Conservation (phyloP, 2,888 invertebrate species). For the Cephus pygmeus region DNA sequence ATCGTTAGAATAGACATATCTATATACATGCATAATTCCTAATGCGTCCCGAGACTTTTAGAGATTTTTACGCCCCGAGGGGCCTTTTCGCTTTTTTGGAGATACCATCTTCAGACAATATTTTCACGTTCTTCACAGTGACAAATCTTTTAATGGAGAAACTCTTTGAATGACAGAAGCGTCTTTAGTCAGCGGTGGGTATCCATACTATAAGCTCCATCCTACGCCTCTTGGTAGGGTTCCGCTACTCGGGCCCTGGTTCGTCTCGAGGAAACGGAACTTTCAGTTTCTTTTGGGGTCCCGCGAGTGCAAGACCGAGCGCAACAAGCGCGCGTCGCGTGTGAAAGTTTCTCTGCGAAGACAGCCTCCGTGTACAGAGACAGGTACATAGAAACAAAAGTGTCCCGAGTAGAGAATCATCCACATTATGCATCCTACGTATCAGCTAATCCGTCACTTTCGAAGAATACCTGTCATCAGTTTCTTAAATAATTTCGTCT, state of each 20-base stretch:
- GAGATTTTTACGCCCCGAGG: not conserved
- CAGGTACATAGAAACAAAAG: slow-evolving; percentile 1
- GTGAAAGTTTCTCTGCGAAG: slow-evolving; percentile 42
- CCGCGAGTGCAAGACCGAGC: slow-evolving; percentile 53
- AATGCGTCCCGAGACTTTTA: not conserved
- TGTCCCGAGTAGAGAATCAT: not conserved
- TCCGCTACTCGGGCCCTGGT: slow-evolving; percentile 15
- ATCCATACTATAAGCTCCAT: not conserved
- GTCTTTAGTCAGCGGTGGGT: not conserved
- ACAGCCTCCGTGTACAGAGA: slow-evolving; percentile 2
- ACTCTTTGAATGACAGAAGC: not conserved
- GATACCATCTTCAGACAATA: not conserved
- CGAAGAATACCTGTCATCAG: not conserved
- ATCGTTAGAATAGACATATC: not conserved
- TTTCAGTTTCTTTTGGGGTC: slow-evolving; percentile 62
- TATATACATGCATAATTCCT: not conserved
- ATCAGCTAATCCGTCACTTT: not conserved
- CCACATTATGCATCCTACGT: not conserved
- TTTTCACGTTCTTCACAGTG: not conserved
- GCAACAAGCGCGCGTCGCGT: slow-evolving; percentile 35
- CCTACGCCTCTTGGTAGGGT: not conserved
- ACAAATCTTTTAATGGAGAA: not conserved
- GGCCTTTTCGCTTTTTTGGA: not conserved
- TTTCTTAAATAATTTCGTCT: not conserved
- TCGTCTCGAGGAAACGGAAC: slow-evolving; percentile 48